Evolutionary conservation across 2,113 vertebrate species (phyloP).

Genomic region (Ciconia boyciana): DNA sequence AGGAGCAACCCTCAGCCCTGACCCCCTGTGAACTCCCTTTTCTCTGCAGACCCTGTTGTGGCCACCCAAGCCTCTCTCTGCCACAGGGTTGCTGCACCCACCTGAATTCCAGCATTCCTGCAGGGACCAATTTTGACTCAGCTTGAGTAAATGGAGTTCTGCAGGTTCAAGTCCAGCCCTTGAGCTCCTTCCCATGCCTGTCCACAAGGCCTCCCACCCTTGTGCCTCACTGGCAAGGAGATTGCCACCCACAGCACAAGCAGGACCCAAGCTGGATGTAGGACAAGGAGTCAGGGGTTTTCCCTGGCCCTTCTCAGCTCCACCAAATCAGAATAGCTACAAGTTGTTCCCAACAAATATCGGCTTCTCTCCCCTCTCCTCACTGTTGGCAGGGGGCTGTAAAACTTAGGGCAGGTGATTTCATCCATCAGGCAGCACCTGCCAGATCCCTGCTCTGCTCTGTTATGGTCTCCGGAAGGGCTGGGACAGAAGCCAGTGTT

Average conservation of each 20-base stretch:
- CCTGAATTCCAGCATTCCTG: not conserved
- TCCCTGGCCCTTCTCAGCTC: not conserved
- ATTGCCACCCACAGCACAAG: not conserved
- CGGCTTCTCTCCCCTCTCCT: not conserved
- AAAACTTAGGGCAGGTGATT: not conserved
- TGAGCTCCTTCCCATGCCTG: not conserved
- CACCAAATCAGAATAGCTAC: not conserved
- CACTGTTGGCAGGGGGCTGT: not conserved
- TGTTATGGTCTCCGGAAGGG: not conserved
- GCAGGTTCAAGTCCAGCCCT: not conserved
- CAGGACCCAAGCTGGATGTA: not conserved
- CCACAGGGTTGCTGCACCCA: not conserved
- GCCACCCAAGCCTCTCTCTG: not conserved
- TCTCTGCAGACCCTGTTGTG: not conserved
- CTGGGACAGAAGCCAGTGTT: not conserved
- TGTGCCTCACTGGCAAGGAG: not conserved
- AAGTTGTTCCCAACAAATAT: not conserved
- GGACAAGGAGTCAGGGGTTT: not conserved
- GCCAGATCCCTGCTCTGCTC: not conserved
- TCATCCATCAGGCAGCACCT: not conserved
- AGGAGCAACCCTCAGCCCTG: not conserved
- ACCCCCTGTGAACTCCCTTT: not conserved
- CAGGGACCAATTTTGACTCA: not conserved
- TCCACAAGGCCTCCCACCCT: not conserved
- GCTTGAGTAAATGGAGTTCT: not conserved